Base-by-base conservation (phyloP, 2,888 invertebrate genomes). In the Poecilus cupreus region DNA sequence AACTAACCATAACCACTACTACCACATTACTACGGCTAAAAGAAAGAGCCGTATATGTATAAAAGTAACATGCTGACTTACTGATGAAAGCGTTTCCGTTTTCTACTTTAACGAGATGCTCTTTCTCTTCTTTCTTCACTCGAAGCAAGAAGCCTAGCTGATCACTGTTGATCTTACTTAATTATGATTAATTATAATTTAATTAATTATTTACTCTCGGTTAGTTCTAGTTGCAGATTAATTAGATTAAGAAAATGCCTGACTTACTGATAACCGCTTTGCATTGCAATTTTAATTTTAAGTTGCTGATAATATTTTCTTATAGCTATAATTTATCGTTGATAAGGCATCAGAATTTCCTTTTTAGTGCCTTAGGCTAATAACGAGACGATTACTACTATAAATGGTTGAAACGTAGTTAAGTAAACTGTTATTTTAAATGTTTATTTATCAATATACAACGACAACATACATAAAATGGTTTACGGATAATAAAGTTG, bases 31-130 rank as follows among this genome's bases (percentile, higher is more conserved):
- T n/a, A n/a, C n/a, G 2, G 72, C 20, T 43, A 13, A 43, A 24
- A 46, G 43, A 46, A 46, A 46, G 22, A 72, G 43, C 72, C 22
- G n/a, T 72, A 72, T 46, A 46, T 72, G 24, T 72, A 20, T 13
- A 72, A 46, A 72, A 46, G 46, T 43, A 68, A 39, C 39, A 24
- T 16, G n/a, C n/a, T n/a, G n/a, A 11, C 32, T 24, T 72, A 46
- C 13, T 46, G 72, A 72, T 46, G 72, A 72, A 72, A 72, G 72
- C 72, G 72, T 46, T 72, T 68, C 68, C 68, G 68, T 68, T 68
- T 60, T 72, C 72, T 72, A 72, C 46, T 70, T 37, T 60, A 32
- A 26, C 8, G 60, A 54, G 43, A 37, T 3, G 37, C 20, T 70
- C 70, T 72, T 72, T 72, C 72, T 72, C 72, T 72, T 72, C 60